phyloP scores from a whole-genome alignment of 1,140 invertebrate species.

The Drosophila oshimai region DNA sequence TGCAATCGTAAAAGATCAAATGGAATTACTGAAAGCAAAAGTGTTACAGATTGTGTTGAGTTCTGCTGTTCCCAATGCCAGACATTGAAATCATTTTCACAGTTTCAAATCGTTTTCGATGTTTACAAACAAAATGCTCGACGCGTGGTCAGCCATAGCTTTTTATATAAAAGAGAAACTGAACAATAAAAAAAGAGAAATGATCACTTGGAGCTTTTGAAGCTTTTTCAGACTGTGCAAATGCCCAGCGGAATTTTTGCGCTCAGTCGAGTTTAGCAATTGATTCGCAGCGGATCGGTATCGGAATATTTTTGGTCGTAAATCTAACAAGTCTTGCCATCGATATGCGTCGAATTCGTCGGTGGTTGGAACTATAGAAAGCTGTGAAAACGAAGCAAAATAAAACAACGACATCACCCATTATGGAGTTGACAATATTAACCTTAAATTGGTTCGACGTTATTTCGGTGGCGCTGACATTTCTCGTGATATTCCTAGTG shows the following conservation, averaged over 20 bases:
- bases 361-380: constrained; percentile 13
- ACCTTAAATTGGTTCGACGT: constrained; percentile 68
- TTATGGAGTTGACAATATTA: constrained; percentile 47
- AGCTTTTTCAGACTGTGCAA: constrained; percentile 26
- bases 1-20: constrained; percentile 9
- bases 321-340: not conserved
- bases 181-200: not conserved
- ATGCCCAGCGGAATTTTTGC: constrained; percentile 2
- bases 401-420: constrained; percentile 8
- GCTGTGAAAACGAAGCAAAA: constrained; percentile 11
- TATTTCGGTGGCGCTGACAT: constrained; percentile 55
- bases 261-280: constrained; percentile 48
- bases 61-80: constrained; percentile 36
- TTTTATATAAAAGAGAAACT: constrained; percentile 1
- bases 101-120: constrained; percentile 42
- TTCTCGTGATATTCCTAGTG: constrained; percentile 54
- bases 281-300: constrained; percentile 30
- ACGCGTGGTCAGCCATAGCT: constrained; percentile 46
- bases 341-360: constrained; percentile 23
- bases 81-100: constrained; percentile 49
- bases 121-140: constrained; percentile 67
- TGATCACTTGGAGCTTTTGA: constrained; percentile 30
- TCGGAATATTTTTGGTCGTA: not conserved
- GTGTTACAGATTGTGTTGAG: constrained; percentile 27
- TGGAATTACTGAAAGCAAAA: constrained; percentile 56